These are phyloP conservation scores for Crotalus helleri DNA, from an alignment of 2,113 vertebrate species.

Conservation along the genomic window DNA sequence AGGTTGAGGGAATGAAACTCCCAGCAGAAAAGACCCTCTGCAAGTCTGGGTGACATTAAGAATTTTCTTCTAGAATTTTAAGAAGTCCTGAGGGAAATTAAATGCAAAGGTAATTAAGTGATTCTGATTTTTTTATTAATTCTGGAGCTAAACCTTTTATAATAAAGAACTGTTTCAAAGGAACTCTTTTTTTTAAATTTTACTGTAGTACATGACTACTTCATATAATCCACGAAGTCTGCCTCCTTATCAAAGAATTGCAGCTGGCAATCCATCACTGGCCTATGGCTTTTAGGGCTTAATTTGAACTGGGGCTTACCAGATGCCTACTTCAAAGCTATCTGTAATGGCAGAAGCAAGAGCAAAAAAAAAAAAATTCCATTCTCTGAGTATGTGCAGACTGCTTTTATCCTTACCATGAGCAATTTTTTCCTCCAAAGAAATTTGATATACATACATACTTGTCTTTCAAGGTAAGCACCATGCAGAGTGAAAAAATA, in stretches of 20 bases:
- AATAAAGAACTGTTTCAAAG: constrained; percentile 13
- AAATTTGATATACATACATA: background rate
- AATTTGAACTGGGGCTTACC: constrained; percentile 30
- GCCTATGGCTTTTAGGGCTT: background rate
- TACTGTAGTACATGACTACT: background rate
- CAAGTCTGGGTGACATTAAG: background rate
- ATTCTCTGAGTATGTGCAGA: constrained; percentile 2
- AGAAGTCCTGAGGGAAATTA: background rate
- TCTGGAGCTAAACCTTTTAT: constrained; percentile 12
- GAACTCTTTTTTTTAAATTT: background rate
- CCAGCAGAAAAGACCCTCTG: background rate
- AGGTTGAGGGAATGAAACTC: background rate
- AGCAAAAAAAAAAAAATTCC: background rate
- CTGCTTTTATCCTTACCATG: background rate
- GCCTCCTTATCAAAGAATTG: constrained; percentile 21
- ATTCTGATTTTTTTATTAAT: background rate
- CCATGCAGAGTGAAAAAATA: background rate
- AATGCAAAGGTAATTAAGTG: constrained; percentile 10
- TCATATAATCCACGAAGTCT: constrained; percentile 16
- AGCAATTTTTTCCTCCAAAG: background rate
- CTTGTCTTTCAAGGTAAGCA: background rate
- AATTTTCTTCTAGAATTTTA: constrained; percentile 3
- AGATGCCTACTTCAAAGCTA: constrained; percentile 46
- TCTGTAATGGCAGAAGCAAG: background rate
- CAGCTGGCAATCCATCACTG: background rate